Evolutionary conservation across 2,888 invertebrate genomes (phyloP), one percentile per base, ranked within the genome.

Genomic region (Chalcis sispes): DNA sequence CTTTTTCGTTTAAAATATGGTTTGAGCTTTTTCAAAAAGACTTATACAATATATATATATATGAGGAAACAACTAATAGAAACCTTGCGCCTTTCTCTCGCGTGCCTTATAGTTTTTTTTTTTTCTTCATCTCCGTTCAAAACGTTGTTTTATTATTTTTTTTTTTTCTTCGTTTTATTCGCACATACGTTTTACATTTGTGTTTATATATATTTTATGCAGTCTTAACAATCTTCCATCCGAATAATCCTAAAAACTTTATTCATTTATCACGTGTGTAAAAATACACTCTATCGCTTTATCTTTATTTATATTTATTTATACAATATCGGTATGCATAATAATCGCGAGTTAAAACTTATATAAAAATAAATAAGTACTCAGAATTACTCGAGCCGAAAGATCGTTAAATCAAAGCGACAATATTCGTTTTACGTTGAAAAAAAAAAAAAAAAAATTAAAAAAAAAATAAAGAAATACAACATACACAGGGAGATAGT

Each of bases 171-270:
- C 13, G 29, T 25, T 23, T 18, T 46, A 46, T 1, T 20, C n/a
- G 2, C 2, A 48, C 4, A 48, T 3, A 48, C 13, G 20, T 20
- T 48, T 18, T 42, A 13, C 42, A 32, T 23, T 40, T 27, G 18
- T 40, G 20, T n/a, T 20, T 27, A 54, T n/a, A n/a, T n/a, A n/a
- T 48, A 20, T 46, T 23, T 42, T 0, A 64, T 62, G 18, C 61
- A 76, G 72, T 62, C 66, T 72, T 72, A 76, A 76, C 76, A 67
- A 76, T 76, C 72, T 76, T 76, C 56, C 62, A 48, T 72, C 27
- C 48, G 67, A 72, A 75, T 75, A 62, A 76, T 56, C 50, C 72
- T 72, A 67, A 67, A 72, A 67, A 72, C 54, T 27, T n/a, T 56
- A 48, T 71, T 75, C 66, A 67, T 72, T 62, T 46, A 61, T 69